phyloP scores from a whole-genome alignment of 2,113 vertebrate genomes.

The Hypocryptadius cinnamomeus region DNA sequence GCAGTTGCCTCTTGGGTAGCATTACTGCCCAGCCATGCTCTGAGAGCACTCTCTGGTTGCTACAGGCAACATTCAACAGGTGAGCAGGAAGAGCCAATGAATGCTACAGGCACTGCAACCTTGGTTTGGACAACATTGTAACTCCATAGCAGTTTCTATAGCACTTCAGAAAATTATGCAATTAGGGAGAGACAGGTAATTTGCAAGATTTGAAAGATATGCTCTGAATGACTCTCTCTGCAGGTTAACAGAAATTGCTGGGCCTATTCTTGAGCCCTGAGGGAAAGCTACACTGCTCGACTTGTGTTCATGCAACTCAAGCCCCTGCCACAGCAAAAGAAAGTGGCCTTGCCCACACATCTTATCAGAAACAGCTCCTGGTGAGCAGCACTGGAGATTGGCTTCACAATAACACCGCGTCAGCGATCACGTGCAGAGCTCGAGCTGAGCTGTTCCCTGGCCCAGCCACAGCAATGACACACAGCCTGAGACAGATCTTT shows the following conservation, averaged over 20 bases:
- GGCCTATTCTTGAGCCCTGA: neutral
- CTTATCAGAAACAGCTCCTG: neutral
- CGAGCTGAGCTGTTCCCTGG: neutral
- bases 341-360: neutral
- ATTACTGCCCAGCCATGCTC: neutral
- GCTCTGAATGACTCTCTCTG: neutral
- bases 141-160: neutral
- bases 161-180: neutral
- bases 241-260: neutral
- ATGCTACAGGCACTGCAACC: neutral
- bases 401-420: no score
- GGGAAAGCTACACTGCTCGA: fast-evolving
- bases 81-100: neutral
- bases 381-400: neutral
- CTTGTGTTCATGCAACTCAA: fast-evolving
- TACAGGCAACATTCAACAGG: neutral
- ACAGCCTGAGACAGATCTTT: fast-evolving
- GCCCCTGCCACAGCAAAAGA: neutral
- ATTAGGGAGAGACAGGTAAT: neutral
- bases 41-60: neutral
- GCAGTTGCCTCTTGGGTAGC: fast-evolving
- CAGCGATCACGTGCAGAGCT: fast-evolving
- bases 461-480: neutral
- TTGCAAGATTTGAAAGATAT: neutral
- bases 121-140: neutral